Percentiles rank a stretch among this genome's conserved stretches.
phyloP scores from a whole-genome alignment of 1,140 invertebrate species.

The Eulimnadia texana region DNA sequence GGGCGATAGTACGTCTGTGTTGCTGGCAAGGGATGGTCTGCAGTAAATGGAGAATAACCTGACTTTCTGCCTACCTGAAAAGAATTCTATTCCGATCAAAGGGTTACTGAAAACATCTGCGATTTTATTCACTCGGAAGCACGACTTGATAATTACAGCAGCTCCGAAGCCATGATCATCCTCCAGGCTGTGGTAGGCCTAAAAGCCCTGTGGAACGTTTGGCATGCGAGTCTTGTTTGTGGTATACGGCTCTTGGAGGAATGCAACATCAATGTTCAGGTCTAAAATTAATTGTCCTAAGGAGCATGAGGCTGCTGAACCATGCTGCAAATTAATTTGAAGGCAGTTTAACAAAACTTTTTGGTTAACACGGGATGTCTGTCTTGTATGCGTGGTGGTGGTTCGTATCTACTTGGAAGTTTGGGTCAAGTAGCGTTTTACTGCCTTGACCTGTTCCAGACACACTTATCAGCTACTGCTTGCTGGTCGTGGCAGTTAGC shows the following conservation, averaged over 20 bases:
- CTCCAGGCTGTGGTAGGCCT: background rate
- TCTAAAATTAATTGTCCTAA: background rate
- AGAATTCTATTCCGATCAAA: background rate
- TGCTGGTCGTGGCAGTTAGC: no score
- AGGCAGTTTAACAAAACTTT: background rate
- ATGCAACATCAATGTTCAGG: background rate
- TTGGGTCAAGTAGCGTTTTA: no score
- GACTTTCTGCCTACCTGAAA: background rate
- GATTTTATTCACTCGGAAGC: background rate
- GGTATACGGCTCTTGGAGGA: background rate
- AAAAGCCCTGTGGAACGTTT: background rate
- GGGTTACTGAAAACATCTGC: background rate
- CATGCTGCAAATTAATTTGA: conserved; percentile 3
- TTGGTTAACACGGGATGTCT: background rate
- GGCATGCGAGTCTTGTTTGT: background rate
- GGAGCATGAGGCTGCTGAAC: background rate
- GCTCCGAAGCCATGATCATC: background rate
- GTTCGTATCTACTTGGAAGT: background rate
- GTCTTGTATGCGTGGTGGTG: background rate
- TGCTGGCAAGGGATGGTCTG: background rate
- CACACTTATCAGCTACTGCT: no score
- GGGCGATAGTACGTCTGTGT: background rate
- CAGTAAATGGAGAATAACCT: background rate
- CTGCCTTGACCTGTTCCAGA: no score
- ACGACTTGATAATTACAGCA: background rate